These are phyloP conservation scores for Arion vulgaris DNA, from an alignment of 1,140 invertebrate genomes.

Conservation along the genomic window DNA sequence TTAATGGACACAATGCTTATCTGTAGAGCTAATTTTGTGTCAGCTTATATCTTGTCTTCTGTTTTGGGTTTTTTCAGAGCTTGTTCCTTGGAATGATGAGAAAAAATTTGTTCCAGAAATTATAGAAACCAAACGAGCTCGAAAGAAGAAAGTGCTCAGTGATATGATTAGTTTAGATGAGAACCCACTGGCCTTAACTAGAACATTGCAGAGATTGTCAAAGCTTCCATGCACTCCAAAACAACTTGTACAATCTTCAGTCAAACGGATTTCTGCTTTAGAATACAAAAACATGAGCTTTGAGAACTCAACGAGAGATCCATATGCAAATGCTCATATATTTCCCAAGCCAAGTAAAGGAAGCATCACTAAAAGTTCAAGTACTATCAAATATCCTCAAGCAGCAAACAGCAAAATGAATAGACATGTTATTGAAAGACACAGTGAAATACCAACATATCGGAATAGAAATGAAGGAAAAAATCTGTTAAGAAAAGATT, in stretches of 20 bases:
- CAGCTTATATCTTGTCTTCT: too few species aligned
- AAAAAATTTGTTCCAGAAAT: slow-evolving; percentile 36
- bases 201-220: slow-evolving; percentile 15
- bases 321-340: not conserved
- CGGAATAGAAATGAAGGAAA: not conserved
- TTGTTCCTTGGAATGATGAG: slow-evolving; percentile 36
- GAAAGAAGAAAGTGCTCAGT: slow-evolving; percentile 43
- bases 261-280: not conserved
- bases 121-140: slow-evolving; percentile 39
- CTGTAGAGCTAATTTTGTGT: too few species aligned
- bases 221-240: slow-evolving; percentile 23
- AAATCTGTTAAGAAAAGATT: not conserved
- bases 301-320: not conserved
- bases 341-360: not conserved
- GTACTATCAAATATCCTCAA: not conserved
- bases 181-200: slow-evolving; percentile 14
- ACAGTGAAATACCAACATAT: not conserved
- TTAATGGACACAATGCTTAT: too few species aligned
- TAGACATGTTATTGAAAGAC: not conserved
- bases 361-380: not conserved
- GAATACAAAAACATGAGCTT: not conserved
- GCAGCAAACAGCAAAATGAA: not conserved
- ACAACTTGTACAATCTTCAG: slow-evolving; percentile 1
- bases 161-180: slow-evolving; percentile 45
- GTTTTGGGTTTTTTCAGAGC: slow-evolving; percentile 34